Conservation (phyloP, 1,140 invertebrate species). For the Aethina tumida region DNA sequence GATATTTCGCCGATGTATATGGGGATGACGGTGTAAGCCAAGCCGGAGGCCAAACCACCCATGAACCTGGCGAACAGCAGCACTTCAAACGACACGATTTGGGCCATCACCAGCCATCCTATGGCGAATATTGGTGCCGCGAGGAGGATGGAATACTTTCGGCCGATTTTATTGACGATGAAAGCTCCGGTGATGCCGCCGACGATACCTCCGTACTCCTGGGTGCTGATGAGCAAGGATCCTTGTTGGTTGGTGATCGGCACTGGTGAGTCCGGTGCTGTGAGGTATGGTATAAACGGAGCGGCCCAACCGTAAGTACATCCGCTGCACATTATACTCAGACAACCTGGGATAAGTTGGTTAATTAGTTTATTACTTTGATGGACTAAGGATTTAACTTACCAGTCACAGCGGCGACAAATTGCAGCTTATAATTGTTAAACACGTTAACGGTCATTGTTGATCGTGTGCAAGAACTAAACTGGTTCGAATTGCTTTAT, state of each 20-base stretch:
- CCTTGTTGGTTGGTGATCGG: conserved; percentile 23
- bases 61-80: conserved; percentile 39
- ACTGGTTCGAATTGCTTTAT: too few relatives aligned
- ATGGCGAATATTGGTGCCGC: conserved; percentile 45
- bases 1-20: conserved; percentile 29
- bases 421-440: too few relatives aligned
- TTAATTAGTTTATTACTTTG: too few relatives aligned
- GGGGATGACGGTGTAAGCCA: conserved; percentile 21
- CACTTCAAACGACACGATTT: conserved; percentile 33
- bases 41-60: conserved; percentile 18
- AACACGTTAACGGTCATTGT: too few relatives aligned
- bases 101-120: conserved; percentile 49
- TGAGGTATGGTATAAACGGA: conserved; percentile 43
- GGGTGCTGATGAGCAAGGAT: conserved; percentile 48
- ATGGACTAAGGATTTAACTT: background rate
- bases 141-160: conserved; percentile 47
- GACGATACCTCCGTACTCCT: conserved; percentile 48
- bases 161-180: conserved; percentile 47
- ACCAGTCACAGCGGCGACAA: background rate
- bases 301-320: conserved; percentile 46
- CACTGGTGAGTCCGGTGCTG: conserved; percentile 28
- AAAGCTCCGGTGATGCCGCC: conserved; percentile 40
- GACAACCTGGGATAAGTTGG: too few relatives aligned
- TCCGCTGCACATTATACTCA: too few relatives aligned
- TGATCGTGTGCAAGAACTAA: too few relatives aligned